Conservation (phyloP, 2,113 vertebrate species). For the Ranitomeya variabilis region DNA sequence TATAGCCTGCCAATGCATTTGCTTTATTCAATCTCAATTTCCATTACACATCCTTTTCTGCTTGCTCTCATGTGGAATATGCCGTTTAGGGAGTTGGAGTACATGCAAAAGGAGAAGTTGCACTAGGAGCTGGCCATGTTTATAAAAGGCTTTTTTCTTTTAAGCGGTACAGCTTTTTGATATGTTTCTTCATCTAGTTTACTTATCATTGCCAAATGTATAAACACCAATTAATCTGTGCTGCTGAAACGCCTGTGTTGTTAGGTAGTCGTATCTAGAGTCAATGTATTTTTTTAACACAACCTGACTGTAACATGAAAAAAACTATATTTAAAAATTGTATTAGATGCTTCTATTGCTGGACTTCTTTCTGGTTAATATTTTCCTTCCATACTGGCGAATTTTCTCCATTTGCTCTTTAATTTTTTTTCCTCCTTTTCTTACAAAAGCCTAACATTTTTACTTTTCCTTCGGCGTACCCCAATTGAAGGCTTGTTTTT, state of each 20-base stretch:
- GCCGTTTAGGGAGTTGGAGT: not conserved
- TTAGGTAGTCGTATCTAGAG: not conserved
- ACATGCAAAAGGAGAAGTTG: slow-evolving; percentile 29
- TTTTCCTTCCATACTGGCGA: not conserved
- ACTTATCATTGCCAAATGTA: slow-evolving; percentile 49
- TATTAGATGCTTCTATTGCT: not conserved
- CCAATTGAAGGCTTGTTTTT: too few relatives aligned
- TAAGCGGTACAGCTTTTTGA: slow-evolving; percentile 42
- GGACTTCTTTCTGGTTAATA: not conserved
- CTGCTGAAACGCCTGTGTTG: not conserved
- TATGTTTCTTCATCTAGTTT: slow-evolving; percentile 47
- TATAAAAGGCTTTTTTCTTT: slow-evolving; percentile 30
- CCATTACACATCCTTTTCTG: slow-evolving; percentile 29
- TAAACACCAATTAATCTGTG: slow-evolving; percentile 38
- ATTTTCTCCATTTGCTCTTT: too few relatives aligned
- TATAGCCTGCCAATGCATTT: not conserved
- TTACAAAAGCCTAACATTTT: too few relatives aligned
- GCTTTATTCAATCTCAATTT: slow-evolving; percentile 17
- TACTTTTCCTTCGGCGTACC: too few relatives aligned
- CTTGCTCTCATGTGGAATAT: slow-evolving; percentile 26
- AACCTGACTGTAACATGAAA: not conserved
- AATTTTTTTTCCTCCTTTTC: too few relatives aligned
- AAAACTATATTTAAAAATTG: not conserved
- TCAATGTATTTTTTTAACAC: not conserved
- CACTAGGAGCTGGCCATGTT: slow-evolving; percentile 18